A percentile compares a stretch with the other conserved stretches of the same genome.
These are phyloP conservation scores for Neosalanx taihuensis DNA, from an alignment of 2,797 vertebrate genomes.

Conservation along the genomic window DNA sequence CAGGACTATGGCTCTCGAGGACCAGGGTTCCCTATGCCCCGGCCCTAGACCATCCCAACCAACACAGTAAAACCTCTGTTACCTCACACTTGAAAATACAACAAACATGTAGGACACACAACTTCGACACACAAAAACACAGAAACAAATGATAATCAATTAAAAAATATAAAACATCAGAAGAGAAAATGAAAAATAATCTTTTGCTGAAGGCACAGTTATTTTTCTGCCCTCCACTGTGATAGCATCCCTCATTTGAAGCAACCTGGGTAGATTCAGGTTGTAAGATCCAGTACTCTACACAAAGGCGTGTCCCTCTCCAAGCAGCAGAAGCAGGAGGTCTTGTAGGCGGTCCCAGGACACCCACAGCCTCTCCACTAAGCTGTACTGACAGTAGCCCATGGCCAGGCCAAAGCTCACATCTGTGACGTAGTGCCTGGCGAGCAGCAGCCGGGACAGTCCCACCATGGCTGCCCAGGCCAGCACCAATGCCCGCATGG, in stretches of 20 bases:
- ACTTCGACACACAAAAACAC: background rate
- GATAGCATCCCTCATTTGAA: no score
- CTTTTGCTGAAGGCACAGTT: background rate
- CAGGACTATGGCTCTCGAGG: no score
- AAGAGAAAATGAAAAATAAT: background rate
- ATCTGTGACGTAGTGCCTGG: slow-evolving; percentile 89
- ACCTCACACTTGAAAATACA: background rate
- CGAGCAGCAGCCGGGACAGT: slow-evolving; percentile 85
- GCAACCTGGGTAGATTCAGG: no score
- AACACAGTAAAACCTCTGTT: background rate
- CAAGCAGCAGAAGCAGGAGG: slow-evolving; percentile 40
- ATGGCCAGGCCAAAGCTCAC: slow-evolving; percentile 84
- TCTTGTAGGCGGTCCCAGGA: slow-evolving; percentile 74
- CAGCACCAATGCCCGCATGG: slow-evolving; percentile 80
- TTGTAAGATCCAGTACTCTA: background rate
- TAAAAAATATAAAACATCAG: no score
- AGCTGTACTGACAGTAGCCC: slow-evolving; percentile 84
- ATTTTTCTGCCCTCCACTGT: no score
- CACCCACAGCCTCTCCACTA: slow-evolving; percentile 86
- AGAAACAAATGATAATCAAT: background rate
- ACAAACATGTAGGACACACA: background rate
- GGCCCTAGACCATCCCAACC: background rate
- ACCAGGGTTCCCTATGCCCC: no score
- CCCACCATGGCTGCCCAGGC: slow-evolving; percentile 84
- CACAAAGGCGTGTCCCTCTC: background rate